Percentiles rank a stretch among this genome's conserved stretches.
Conservation (phyloP, 1,140 invertebrate genomes). For the Ips nitidus region DNA sequence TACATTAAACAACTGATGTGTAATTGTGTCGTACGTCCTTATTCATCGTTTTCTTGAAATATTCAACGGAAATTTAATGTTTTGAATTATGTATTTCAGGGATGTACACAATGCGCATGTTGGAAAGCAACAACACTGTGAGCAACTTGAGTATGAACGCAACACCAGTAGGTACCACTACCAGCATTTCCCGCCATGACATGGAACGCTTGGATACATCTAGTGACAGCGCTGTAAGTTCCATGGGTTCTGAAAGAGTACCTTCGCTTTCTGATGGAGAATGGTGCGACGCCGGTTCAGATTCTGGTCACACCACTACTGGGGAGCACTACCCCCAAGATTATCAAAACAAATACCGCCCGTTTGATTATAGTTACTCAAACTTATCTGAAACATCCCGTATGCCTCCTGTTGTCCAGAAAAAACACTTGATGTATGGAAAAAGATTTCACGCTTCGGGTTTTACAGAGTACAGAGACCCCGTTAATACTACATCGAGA, state of each 20-base stretch:
- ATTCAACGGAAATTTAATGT: too few species aligned
- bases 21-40: too few species aligned
- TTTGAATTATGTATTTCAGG: too few species aligned
- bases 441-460: too few species aligned
- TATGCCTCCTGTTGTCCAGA: conserved; percentile 80
- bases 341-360: conserved; percentile 69
- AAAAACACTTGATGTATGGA: too few species aligned
- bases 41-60: too few species aligned
- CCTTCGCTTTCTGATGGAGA: conserved; percentile 84
- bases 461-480: too few species aligned
- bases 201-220: conserved; percentile 77
- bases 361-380: conserved; percentile 73
- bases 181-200: conserved; percentile 51
- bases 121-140: conserved; percentile 59
- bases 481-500: too few species aligned
- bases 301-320: conserved; percentile 70
- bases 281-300: conserved; percentile 84
- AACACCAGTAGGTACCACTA: conserved; percentile 42
- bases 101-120: conserved; percentile 83
- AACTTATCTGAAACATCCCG: conserved; percentile 50
- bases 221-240: conserved; percentile 85
- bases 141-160: conserved; percentile 50
- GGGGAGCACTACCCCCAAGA: conserved; percentile 62
- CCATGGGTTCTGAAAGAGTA: conserved; percentile 88
- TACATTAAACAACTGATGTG: too few species aligned